Evolutionary conservation across 2,888 invertebrate genomes (phyloP).

Genomic region (Brachypterus glaber): DNA sequence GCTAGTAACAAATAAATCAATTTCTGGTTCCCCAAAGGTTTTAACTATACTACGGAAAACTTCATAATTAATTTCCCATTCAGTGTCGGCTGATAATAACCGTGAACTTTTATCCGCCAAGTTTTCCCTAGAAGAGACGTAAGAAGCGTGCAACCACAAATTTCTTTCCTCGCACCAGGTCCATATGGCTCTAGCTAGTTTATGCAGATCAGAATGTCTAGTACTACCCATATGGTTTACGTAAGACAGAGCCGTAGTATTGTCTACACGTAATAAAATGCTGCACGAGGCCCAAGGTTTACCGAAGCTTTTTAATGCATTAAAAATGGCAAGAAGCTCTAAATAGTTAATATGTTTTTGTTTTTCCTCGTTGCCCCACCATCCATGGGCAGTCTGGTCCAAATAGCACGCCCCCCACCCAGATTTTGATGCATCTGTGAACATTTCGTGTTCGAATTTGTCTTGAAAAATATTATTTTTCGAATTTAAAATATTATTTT

Average conservation of each 20-base stretch:
- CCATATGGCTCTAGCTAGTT: constrained; percentile 8
- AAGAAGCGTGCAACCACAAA: constrained; percentile 4
- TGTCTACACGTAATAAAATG: constrained; percentile 10
- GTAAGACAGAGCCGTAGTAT: constrained; percentile 9
- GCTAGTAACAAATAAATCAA: constrained; percentile 24
- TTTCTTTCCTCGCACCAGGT: constrained; percentile 5
- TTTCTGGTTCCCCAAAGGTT: constrained; percentile 17
- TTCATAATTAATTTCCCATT: neutral
- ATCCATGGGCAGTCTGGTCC: no score
- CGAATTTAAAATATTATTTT: neutral
- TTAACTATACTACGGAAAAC: neutral
- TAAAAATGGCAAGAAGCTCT: constrained; percentile 9
- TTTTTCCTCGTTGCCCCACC: no score
- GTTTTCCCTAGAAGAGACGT: constrained; percentile 1
- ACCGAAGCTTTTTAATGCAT: constrained; percentile 8
- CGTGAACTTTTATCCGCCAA: neutral
- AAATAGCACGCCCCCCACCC: constrained; percentile 13
- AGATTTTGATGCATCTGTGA: constrained; percentile 13
- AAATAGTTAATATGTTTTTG: no score
- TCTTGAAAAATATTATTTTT: no score
- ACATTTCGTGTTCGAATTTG: no score
- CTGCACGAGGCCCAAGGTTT: constrained; percentile 6
- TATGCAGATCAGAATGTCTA: neutral
- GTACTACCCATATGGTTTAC: constrained; percentile 9
- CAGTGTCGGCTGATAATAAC: no score